phyloP scores from a whole-genome alignment of 2,888 invertebrate genomes.

The Catocala sponsa region DNA sequence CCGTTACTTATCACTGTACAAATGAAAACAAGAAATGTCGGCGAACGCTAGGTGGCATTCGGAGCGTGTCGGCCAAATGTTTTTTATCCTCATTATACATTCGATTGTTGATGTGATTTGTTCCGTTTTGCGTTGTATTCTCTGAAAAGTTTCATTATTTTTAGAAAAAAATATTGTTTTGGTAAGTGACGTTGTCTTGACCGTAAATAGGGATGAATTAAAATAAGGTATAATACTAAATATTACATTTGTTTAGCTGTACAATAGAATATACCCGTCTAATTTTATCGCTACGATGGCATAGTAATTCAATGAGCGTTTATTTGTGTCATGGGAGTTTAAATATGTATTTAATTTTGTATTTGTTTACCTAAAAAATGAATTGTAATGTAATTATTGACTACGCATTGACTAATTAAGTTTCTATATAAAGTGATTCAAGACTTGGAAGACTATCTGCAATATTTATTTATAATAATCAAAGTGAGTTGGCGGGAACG shows the following conservation, averaged over 20 bases:
- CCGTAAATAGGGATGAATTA: conserved; percentile 22
- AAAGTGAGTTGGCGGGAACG: conserved; percentile 69
- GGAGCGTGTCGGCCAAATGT: conserved; percentile 73
- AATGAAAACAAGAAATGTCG: conserved; percentile 72
- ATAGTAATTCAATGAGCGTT: conserved; percentile 58
- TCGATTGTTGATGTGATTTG: conserved; percentile 77
- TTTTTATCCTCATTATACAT: conserved; percentile 79
- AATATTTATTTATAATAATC: background rate
- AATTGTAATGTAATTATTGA: background rate
- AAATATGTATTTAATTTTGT: conserved; percentile 13
- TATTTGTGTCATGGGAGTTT: conserved; percentile 48
- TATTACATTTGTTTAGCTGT: conserved; percentile 19
- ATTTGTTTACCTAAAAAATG: background rate
- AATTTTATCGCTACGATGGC: conserved; percentile 46
- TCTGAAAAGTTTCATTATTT: conserved; percentile 63
- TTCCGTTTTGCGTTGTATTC: conserved; percentile 78
- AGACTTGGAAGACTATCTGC: background rate
- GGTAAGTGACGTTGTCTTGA: conserved; percentile 73
- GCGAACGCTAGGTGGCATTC: conserved; percentile 67
- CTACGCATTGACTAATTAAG: background rate
- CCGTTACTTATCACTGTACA: conserved; percentile 8
- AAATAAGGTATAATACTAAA: conserved; percentile 4
- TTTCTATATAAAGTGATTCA: background rate
- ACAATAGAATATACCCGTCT: conserved; percentile 39
- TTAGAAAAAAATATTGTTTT: conserved; percentile 76